A percentile compares a stretch with the other conserved stretches of the same genome.
phyloP scores from a whole-genome alignment of 2,888 invertebrate genomes.

The Eilema griseolum region DNA sequence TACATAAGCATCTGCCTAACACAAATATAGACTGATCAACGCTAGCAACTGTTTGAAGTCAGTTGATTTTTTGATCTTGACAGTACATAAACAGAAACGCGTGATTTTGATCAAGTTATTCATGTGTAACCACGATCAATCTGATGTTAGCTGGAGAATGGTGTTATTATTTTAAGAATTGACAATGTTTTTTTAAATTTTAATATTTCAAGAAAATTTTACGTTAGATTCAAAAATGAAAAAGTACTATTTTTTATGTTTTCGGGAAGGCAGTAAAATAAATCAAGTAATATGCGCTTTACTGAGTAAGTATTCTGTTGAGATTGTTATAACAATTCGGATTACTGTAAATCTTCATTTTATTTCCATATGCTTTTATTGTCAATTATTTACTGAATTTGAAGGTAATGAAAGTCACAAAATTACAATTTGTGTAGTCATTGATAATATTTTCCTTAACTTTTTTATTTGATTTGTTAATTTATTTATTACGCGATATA shows the following conservation, averaged over 20 bases:
- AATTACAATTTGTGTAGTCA: no score
- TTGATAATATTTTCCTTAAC: no score
- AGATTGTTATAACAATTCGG: not conserved
- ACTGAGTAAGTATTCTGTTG: conserved; percentile 58
- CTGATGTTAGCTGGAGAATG: no score
- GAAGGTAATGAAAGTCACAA: no score
- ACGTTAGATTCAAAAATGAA: conserved; percentile 44
- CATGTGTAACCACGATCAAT: not conserved
- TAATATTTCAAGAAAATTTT: not conserved
- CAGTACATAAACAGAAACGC: not conserved
- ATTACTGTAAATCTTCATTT: not conserved
- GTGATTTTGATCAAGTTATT: not conserved
- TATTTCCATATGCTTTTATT: no score
- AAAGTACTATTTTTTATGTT: conserved; percentile 62
- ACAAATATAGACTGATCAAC: not conserved
- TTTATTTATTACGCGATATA: no score
- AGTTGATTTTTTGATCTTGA: conserved; percentile 2
- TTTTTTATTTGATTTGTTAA: no score
- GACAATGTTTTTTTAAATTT: not conserved
- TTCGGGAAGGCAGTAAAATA: conserved; percentile 68
- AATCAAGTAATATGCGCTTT: conserved; percentile 77
- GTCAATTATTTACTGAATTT: no score
- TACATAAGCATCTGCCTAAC: not conserved
- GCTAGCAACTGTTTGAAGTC: not conserved
- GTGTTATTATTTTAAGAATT: not conserved